These are phyloP conservation scores for Andrena cerasifolii DNA, from an alignment of 1,140 invertebrate genomes.

Conservation along the genomic window DNA sequence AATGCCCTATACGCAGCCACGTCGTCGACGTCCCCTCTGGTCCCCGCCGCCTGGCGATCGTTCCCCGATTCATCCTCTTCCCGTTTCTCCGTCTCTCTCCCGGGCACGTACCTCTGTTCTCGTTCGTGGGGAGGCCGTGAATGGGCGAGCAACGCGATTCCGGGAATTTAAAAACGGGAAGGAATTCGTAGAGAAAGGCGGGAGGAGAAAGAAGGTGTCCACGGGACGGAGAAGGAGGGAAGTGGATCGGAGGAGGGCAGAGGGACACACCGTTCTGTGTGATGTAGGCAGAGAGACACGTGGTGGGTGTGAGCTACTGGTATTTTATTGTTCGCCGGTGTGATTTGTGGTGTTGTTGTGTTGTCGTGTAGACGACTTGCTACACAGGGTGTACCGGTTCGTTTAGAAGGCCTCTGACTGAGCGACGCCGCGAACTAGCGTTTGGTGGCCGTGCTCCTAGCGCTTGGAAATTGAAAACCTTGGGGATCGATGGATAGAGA, in stretches of 20 bases:
- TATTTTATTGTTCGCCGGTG: slow-evolving; percentile 68
- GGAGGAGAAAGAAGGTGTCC: neutral
- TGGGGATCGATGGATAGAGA: slow-evolving; percentile 1
- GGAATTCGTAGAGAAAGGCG: slow-evolving; percentile 66
- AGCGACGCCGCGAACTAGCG: slow-evolving; percentile 21
- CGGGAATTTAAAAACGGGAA: slow-evolving; percentile 72
- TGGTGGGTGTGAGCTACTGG: slow-evolving; percentile 70
- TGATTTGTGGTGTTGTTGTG: slow-evolving; percentile 67
- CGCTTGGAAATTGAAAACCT: slow-evolving; percentile 28
- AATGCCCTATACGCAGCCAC: slow-evolving; percentile 60
- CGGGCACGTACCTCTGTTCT: neutral
- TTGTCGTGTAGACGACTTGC: slow-evolving; percentile 58
- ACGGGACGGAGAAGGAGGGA: too few relatives aligned
- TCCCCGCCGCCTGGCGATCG: neutral
- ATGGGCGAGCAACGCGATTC: slow-evolving; percentile 68
- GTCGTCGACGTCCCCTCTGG: slow-evolving; percentile 6
- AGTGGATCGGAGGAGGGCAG: neutral
- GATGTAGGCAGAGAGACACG: slow-evolving; percentile 61
- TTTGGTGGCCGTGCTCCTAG: slow-evolving; percentile 19
- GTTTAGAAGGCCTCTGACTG: slow-evolving; percentile 48
- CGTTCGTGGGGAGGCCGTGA: slow-evolving; percentile 50
- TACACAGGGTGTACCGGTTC: slow-evolving; percentile 44
- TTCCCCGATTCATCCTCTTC: slow-evolving; percentile 10
- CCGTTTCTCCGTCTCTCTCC: neutral
- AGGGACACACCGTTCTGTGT: neutral